Percentiles rank a stretch among this genome's conserved stretches.
Conservation (phyloP, 2,888 invertebrate genomes). For the Watsonalla cultraria region DNA sequence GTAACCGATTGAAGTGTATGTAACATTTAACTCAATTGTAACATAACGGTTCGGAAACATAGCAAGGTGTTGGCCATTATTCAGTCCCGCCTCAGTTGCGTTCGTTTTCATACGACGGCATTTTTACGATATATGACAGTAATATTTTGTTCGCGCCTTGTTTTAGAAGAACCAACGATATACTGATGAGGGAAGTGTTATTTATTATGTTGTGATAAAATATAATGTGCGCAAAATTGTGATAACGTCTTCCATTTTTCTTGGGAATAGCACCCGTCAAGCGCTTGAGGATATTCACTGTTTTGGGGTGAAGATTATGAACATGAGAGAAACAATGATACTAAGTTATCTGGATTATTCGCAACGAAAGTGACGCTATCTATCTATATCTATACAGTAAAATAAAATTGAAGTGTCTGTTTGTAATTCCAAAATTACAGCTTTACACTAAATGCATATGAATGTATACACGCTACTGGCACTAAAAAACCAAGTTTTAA, state of each 20-base stretch:
- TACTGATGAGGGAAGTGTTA: constrained; percentile 28
- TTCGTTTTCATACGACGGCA: constrained; percentile 38
- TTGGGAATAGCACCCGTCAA: not conserved
- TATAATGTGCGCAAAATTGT: not conserved
- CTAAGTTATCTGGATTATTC: too few species aligned
- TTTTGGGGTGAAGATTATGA: too few species aligned
- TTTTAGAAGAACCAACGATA: constrained; percentile 31
- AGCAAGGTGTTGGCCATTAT: constrained; percentile 63
- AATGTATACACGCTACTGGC: too few species aligned
- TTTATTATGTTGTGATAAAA: constrained; percentile 15
- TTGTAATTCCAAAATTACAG: too few species aligned
- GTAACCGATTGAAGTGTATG: constrained; percentile 22
- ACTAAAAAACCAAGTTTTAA: too few species aligned
- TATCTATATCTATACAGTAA: too few species aligned
- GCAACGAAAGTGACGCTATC: too few species aligned
- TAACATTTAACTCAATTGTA: constrained; percentile 29
- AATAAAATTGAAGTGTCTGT: too few species aligned
- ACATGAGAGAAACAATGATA: too few species aligned
- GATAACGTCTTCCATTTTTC: not conserved
- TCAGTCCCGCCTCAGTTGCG: constrained; percentile 54
- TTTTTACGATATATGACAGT: constrained; percentile 46
- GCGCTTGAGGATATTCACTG: too few species aligned
- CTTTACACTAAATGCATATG: too few species aligned
- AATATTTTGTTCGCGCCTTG: constrained; percentile 44
- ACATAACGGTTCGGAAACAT: constrained; percentile 46